Percentiles rank a stretch among this genome's conserved stretches.
Conservation (phyloP, 2,888 invertebrate species). For the Amiota minor region DNA sequence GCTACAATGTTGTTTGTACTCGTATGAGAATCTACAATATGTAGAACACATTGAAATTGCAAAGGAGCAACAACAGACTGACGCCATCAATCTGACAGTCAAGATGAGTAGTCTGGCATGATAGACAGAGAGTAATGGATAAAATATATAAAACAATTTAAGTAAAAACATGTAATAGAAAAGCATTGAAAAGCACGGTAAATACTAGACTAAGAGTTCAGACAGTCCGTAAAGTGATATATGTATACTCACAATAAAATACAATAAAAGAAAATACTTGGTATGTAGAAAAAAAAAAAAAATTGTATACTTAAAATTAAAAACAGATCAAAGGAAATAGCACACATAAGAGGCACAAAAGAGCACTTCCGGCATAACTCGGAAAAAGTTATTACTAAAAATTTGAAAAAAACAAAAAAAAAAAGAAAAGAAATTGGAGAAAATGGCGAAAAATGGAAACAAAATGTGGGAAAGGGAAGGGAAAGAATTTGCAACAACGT, state of each 20-base stretch:
- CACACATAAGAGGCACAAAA: constrained; percentile 43
- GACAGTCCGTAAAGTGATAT: constrained; percentile 11
- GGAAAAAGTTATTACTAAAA: constrained; percentile 55
- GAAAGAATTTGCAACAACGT: constrained; percentile 38
- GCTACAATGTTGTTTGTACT: background rate
- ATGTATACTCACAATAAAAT: background rate
- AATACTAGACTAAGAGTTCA: background rate
- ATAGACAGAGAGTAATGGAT: background rate
- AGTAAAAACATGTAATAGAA: constrained; percentile 10
- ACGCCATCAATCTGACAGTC: background rate
- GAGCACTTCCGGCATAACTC: constrained; percentile 57
- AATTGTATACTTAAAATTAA: constrained; percentile 58
- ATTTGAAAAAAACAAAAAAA: constrained; percentile 40
- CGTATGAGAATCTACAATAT: too few species aligned
- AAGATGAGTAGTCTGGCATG: background rate
- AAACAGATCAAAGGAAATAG: constrained; percentile 63
- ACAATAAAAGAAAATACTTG: too few species aligned
- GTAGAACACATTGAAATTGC: constrained; percentile 31
- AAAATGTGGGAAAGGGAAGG: background rate
- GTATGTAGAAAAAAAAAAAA: constrained; percentile 31
- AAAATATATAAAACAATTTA: constrained; percentile 3
- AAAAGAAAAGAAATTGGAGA: constrained; percentile 40
- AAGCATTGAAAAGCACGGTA: background rate
- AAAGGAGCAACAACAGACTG: constrained; percentile 32
- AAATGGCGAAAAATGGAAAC: constrained; percentile 49